phyloP scores from a whole-genome alignment of 2,888 invertebrate genomes.

The Machimus atricapillus region DNA sequence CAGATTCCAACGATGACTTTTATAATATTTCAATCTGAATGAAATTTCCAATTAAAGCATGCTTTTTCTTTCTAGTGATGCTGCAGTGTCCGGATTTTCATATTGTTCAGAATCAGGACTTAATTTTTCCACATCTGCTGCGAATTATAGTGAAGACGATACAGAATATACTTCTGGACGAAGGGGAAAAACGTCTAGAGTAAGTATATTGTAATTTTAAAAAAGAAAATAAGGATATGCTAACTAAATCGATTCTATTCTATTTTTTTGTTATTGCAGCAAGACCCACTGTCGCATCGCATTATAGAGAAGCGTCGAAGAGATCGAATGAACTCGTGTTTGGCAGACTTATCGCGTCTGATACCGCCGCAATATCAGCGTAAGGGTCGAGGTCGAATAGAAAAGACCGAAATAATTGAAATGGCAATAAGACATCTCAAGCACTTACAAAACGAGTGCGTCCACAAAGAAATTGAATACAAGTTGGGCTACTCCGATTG shows the following conservation, averaged over 20 bases:
- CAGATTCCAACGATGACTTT: too few species aligned
- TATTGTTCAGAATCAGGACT: constrained; percentile 64
- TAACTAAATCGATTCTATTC: background rate
- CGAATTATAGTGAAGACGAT: constrained; percentile 75
- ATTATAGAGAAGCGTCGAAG: constrained; percentile 95
- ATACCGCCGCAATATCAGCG: constrained; percentile 93
- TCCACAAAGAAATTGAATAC: constrained; percentile 66
- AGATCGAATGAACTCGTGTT: constrained; percentile 96
- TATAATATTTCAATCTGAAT: background rate
- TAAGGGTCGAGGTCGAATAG: constrained; percentile 93
- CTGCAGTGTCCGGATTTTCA: constrained; percentile 63
- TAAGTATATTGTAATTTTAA: constrained; percentile 58
- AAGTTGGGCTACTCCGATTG: constrained; percentile 91
- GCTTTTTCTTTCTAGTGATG: constrained; percentile 57
- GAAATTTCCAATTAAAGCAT: background rate
- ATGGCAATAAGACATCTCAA: constrained; percentile 96
- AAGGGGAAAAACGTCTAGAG: constrained; percentile 77
- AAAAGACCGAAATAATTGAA: constrained; percentile 97
- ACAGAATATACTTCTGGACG: constrained; percentile 74
- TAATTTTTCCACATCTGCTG: constrained; percentile 71
- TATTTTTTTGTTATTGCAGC: constrained; percentile 63
- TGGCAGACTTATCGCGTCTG: constrained; percentile 90
- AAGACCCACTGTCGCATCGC: constrained; percentile 97
- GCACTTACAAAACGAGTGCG: constrained; percentile 75
- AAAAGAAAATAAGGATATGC: constrained; percentile 44